These are phyloP conservation scores for Polypterus senegalus DNA, from an alignment of 2,113 vertebrate genomes.

Conservation along the genomic window DNA sequence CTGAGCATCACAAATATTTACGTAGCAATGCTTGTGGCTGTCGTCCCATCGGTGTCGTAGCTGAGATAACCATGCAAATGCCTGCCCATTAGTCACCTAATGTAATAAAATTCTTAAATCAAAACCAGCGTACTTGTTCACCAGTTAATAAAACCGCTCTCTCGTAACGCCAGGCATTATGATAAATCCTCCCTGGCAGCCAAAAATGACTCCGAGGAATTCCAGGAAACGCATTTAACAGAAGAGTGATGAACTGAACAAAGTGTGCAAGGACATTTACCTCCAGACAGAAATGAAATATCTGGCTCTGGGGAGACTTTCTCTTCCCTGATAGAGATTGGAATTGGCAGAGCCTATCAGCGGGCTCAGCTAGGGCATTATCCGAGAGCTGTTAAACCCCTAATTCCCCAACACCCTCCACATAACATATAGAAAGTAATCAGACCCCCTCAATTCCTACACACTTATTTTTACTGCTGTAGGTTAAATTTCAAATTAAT, in stretches of 20 bases:
- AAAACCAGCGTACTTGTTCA: not conserved
- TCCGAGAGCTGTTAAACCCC: too few relatives aligned
- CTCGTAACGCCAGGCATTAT: not conserved
- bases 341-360: too few relatives aligned
- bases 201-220: not conserved
- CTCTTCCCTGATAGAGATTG: too few relatives aligned
- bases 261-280: not conserved
- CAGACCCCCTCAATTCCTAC: too few relatives aligned
- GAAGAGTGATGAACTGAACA: conserved; percentile 1
- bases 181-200: not conserved
- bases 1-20: conserved; percentile 67
- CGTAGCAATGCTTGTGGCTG: conserved; percentile 46
- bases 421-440: too few relatives aligned
- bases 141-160: not conserved
- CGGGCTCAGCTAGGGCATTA: too few relatives aligned
- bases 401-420: too few relatives aligned
- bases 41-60: conserved; percentile 62
- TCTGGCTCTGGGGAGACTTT: not conserved
- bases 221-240: conserved; percentile 1
- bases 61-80: conserved; percentile 64
- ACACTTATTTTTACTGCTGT: too few relatives aligned
- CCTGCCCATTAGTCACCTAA: conserved; percentile 55
- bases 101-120: conserved; percentile 6
- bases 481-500: too few relatives aligned
- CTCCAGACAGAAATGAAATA: not conserved